Percentiles rank a stretch among this genome's conserved stretches.
These are phyloP conservation scores for Trichonephila clavata DNA, from an alignment of 1,140 invertebrate species.

Conservation along the genomic window DNA sequence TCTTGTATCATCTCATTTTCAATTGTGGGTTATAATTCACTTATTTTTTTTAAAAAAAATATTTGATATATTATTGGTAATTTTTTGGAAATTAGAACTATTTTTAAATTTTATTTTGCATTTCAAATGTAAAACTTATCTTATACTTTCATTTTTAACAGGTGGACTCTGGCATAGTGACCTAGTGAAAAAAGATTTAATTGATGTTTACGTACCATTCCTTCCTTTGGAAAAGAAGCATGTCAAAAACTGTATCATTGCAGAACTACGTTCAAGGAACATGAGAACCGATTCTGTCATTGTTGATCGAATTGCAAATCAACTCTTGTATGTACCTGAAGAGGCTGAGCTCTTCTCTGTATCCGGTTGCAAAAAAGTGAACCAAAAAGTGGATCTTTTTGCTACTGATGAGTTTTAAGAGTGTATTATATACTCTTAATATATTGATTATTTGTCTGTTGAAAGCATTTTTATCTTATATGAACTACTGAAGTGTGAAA, in stretches of 20 bases:
- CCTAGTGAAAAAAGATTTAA: constrained; percentile 90
- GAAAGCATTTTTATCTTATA: neutral
- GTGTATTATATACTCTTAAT: neutral
- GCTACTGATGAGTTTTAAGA: neutral
- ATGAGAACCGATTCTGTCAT: constrained; percentile 66
- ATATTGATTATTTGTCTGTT: neutral
- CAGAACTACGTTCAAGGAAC: constrained; percentile 80
- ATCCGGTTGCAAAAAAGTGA: constrained; percentile 83
- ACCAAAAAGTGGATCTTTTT: constrained; percentile 80
- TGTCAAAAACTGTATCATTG: constrained; percentile 86
- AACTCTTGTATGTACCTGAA: constrained; percentile 82
- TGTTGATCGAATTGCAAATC: constrained; percentile 79
- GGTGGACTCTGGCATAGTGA: constrained; percentile 90
- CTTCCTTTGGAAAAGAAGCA: constrained; percentile 93
- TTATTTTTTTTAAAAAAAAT: too few relatives aligned
- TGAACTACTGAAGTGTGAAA: too few relatives aligned
- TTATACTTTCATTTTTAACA: constrained; percentile 36
- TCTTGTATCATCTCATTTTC: too few relatives aligned
- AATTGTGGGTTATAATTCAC: too few relatives aligned
- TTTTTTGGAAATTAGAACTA: too few relatives aligned
- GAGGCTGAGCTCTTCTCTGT: constrained; percentile 81
- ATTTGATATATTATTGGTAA: too few relatives aligned
- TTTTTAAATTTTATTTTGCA: neutral
- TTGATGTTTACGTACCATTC: constrained; percentile 97
- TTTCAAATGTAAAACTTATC: neutral